A percentile compares a stretch with the other conserved stretches of the same genome.
phyloP scores from a whole-genome alignment of 2,113 vertebrate genomes.

The Synodontis membranacea region DNA sequence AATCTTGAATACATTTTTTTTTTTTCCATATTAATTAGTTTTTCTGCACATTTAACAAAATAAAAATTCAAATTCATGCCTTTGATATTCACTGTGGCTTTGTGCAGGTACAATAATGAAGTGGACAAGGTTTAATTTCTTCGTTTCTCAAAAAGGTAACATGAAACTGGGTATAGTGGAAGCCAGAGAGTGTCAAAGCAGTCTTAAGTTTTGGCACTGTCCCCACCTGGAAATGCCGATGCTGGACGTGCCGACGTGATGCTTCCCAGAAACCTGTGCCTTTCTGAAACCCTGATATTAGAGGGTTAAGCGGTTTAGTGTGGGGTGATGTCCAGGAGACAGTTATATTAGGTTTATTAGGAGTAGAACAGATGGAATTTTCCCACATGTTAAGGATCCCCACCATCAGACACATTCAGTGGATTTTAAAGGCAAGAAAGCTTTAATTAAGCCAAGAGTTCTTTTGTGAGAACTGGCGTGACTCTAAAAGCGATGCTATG shows the following conservation, averaged over 20 bases:
- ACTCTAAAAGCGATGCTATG: not conserved
- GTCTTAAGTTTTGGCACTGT: not conserved
- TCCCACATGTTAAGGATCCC: not conserved
- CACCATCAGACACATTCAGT: not conserved
- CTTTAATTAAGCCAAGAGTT: not conserved
- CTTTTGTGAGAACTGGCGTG: not conserved
- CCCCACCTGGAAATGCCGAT: not conserved
- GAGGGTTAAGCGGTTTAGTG: conserved; percentile 40
- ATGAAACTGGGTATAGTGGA: not conserved
- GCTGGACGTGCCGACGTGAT: not conserved
- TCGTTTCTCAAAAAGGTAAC: not conserved
- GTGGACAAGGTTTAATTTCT: too few species aligned
- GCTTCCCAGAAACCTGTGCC: not conserved
- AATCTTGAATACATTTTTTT: not conserved
- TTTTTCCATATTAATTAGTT: not conserved
- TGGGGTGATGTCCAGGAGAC: conserved; percentile 11
- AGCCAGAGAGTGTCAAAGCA: not conserved
- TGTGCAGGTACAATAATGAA: not conserved
- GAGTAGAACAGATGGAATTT: conserved; percentile 29
- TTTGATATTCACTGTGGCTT: not conserved
- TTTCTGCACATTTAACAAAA: too few species aligned
- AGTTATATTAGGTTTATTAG: conserved; percentile 31
- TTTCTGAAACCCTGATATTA: not conserved
- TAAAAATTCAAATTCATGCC: too few species aligned
- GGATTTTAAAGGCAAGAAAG: not conserved